Percentiles rank a stretch among this genome's conserved stretches.
These are phyloP conservation scores for Rhynchopsitta pachyrhyncha DNA, from an alignment of 2,113 vertebrate genomes.

Conservation along the genomic window DNA sequence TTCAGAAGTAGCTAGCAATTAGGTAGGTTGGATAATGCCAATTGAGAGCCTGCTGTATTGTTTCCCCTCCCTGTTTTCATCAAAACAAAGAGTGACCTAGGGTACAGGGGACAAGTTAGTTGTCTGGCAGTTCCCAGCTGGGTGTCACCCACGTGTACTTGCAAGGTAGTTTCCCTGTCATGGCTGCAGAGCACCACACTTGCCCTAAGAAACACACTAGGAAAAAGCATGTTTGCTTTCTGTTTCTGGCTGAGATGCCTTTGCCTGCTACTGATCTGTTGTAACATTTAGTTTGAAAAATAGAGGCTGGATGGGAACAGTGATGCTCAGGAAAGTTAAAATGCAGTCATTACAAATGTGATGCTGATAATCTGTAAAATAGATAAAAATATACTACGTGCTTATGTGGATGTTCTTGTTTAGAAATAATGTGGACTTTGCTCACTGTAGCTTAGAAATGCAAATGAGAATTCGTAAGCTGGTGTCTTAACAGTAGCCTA, in stretches of 20 bases:
- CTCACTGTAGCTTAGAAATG: neutral
- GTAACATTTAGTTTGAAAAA: neutral
- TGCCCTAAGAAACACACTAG: neutral
- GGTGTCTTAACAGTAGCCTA: neutral
- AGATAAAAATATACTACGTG: neutral
- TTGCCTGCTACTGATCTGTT: neutral
- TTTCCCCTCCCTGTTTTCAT: neutral
- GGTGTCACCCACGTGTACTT: neutral
- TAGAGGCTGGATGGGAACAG: neutral
- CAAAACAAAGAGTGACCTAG: neutral
- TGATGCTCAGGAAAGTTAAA: slow-evolving; percentile 1
- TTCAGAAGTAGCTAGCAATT: neutral
- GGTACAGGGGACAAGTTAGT: neutral
- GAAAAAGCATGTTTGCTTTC: neutral
- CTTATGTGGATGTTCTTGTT: neutral
- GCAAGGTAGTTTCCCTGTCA: neutral
- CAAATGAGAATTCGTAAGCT: neutral
- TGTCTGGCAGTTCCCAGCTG: neutral
- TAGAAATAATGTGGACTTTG: neutral
- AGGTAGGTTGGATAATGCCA: neutral
- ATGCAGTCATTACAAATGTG: neutral
- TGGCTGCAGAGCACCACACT: neutral
- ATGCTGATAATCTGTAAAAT: neutral
- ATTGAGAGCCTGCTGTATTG: neutral
- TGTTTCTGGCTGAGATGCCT: neutral